These are phyloP conservation scores for Ornithoptera priamus DNA, from an alignment of 2,888 invertebrate genomes.

Conservation along the genomic window DNA sequence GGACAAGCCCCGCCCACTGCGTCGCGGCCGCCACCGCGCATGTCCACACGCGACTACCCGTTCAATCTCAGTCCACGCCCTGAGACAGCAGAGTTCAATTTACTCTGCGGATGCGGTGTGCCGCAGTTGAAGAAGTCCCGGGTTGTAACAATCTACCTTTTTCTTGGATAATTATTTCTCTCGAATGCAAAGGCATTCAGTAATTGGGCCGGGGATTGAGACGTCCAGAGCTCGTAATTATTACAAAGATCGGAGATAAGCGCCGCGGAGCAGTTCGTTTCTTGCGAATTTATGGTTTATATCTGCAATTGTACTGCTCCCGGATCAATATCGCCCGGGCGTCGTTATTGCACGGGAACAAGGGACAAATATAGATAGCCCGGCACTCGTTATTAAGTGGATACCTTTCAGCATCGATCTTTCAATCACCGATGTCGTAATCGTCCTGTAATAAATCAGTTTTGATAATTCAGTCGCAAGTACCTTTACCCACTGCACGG, in stretches of 20 bases:
- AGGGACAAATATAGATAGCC: no score
- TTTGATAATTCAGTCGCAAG: no score
- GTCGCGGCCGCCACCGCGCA: conserved; percentile 34
- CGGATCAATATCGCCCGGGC: no score
- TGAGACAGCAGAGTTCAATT: background rate
- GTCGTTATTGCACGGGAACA: no score
- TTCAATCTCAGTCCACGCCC: conserved; percentile 41
- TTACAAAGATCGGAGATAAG: conserved; percentile 74
- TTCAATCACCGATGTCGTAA: no score
- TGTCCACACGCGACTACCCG: conserved; percentile 21
- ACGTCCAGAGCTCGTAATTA: conserved; percentile 72
- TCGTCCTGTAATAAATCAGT: no score
- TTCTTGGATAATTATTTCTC: conserved; percentile 61
- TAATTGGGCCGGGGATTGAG: conserved; percentile 72
- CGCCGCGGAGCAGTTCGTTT: conserved; percentile 47
- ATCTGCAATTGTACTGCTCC: no score
- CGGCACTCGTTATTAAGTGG: no score
- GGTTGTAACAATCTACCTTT: conserved; percentile 50
- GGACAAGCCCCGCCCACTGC: conserved; percentile 44
- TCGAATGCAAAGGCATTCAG: conserved; percentile 60
- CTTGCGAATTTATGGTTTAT: no score
- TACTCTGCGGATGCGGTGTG: conserved; percentile 7
- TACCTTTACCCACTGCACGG: no score
- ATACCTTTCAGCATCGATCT: no score
- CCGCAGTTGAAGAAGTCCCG: conserved; percentile 31